A percentile compares a stretch with the other conserved stretches of the same genome.
These are phyloP conservation scores for Potamarius usumacintae DNA, from an alignment of 2,113 vertebrate genomes.

Conservation along the genomic window DNA sequence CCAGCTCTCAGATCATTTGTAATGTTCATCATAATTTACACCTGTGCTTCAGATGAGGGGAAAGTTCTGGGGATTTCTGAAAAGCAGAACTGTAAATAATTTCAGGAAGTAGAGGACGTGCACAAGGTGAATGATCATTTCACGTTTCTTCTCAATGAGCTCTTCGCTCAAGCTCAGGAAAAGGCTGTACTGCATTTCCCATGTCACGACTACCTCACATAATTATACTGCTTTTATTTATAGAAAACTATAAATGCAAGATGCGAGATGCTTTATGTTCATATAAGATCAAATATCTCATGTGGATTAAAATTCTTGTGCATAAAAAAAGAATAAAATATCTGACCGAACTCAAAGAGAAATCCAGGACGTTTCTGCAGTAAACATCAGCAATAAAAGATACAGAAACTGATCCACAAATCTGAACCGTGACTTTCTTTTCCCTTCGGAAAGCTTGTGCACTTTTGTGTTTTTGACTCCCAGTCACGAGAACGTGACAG, in stretches of 20 bases:
- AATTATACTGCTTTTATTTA: background rate
- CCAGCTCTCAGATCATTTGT: background rate
- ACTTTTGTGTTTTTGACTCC: background rate
- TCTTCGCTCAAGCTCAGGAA: no score
- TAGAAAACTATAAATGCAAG: no score
- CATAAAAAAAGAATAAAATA: background rate
- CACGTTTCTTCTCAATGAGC: background rate
- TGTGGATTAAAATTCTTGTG: background rate
- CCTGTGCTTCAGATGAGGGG: background rate
- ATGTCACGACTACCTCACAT: no score
- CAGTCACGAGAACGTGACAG: background rate
- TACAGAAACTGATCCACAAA: background rate
- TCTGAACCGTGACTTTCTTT: background rate
- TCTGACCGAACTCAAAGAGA: background rate
- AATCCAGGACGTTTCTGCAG: background rate
- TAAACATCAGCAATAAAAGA: background rate
- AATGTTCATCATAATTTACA: background rate
- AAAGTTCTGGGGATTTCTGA: slow-evolving; percentile 18
- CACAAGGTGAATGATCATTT: background rate
- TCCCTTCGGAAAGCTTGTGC: background rate
- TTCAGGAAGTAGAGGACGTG: background rate
- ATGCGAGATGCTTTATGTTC: background rate
- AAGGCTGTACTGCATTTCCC: background rate
- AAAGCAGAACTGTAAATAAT: slow-evolving; percentile 19
- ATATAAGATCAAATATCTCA: background rate